Conservation (phyloP, 2,888 invertebrate genomes). For the Corythucha ciliata region DNA sequence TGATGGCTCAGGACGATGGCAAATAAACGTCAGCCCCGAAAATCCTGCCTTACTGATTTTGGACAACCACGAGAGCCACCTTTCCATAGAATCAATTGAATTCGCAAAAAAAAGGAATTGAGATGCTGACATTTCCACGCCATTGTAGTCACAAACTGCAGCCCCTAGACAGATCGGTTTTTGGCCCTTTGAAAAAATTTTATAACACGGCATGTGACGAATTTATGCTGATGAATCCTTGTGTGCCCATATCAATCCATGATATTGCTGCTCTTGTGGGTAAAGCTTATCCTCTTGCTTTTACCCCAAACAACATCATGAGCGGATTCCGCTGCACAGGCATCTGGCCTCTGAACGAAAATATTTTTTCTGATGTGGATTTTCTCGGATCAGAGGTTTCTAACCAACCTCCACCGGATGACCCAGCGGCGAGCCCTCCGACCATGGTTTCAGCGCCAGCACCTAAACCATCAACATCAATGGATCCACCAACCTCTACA, state of each 20-base stretch:
- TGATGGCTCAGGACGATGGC: too few species aligned
- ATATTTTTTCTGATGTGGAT: background rate
- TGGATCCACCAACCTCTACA: background rate
- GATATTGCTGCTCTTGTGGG: too few species aligned
- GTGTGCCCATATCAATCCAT: too few species aligned
- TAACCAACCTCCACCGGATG: background rate
- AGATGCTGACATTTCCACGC: background rate
- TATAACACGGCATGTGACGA: too few species aligned
- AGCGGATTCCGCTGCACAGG: background rate
- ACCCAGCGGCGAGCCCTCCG: background rate
- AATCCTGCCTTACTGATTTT: too few species aligned
- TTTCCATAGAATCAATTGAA: too few species aligned
- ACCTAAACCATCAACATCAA: background rate
- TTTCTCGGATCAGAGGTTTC: background rate
- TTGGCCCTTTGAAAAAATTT: background rate
- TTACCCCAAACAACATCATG: background rate
- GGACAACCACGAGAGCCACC: too few species aligned
- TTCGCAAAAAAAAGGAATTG: too few species aligned
- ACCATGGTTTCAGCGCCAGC: background rate
- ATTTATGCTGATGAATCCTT: too few species aligned
- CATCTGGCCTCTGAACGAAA: conserved; percentile 1
- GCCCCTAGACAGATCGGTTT: background rate
- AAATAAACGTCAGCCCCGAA: too few species aligned
- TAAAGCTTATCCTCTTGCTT: too few species aligned
- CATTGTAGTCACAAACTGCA: conserved; percentile 1